Percentiles rank a stretch among this genome's conserved stretches.
These are phyloP conservation scores for Cyclophora albipunctata DNA, from an alignment of 2,888 invertebrate species.

Conservation along the genomic window DNA sequence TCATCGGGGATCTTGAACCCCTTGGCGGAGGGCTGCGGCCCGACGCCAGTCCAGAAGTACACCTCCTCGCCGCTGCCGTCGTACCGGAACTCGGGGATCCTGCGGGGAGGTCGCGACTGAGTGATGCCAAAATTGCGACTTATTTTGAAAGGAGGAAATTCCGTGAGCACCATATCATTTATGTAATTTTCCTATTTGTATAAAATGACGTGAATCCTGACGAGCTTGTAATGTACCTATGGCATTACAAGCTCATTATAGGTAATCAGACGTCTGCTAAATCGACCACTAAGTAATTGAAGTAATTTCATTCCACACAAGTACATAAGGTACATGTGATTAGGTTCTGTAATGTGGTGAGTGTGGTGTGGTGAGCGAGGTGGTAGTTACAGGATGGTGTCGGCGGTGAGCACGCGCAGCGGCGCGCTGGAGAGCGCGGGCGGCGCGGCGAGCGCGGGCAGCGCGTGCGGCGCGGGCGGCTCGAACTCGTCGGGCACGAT, in stretches of 20 bases:
- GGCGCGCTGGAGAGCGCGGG: conserved; percentile 80
- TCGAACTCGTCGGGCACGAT: conserved; percentile 93
- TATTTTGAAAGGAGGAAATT: no score
- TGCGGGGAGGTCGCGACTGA: conserved; percentile 21
- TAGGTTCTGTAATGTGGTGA: neutral
- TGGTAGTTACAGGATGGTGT: conserved; percentile 77
- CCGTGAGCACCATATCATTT: no score
- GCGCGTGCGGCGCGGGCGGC: conserved; percentile 82
- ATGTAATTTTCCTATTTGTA: no score
- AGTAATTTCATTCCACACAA: no score
- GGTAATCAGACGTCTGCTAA: no score
- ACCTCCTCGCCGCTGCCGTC: conserved; percentile 85
- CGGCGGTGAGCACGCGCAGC: conserved; percentile 86
- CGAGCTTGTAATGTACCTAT: no score
- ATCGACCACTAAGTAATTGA: no score
- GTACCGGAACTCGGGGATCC: conserved; percentile 84
- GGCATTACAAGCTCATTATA: no score
- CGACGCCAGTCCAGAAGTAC: conserved; percentile 92
- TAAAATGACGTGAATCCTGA: no score
- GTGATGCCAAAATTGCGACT: neutral
- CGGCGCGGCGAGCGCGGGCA: conserved; percentile 45
- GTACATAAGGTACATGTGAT: no score
- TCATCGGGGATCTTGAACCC: conserved; percentile 92
- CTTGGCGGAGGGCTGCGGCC: conserved; percentile 88
- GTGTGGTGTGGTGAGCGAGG: neutral